Evolutionary conservation across 2,888 invertebrate species (phyloP).

Genomic region (Xestobium rufovillosum): DNA sequence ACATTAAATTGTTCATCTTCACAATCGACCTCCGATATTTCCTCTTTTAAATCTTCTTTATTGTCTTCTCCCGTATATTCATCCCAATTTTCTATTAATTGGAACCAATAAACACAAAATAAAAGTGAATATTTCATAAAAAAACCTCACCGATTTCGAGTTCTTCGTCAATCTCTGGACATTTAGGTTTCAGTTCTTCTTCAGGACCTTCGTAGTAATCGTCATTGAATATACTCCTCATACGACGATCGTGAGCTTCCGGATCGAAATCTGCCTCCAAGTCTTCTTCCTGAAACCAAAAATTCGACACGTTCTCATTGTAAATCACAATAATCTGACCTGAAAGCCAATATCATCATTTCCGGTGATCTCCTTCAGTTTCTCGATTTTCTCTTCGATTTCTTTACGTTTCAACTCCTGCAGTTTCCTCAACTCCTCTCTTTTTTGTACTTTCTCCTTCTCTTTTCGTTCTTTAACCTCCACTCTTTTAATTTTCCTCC

Average conservation of each 20-base stretch:
- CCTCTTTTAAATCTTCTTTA: slow-evolving; percentile 16
- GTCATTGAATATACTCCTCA: slow-evolving; percentile 80
- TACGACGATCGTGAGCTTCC: slow-evolving; percentile 74
- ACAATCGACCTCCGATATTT: slow-evolving; percentile 49
- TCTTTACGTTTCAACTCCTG: slow-evolving; percentile 84
- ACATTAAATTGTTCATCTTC: slow-evolving; percentile 73
- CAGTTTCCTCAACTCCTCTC: slow-evolving; percentile 80
- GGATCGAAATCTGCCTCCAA: slow-evolving; percentile 90
- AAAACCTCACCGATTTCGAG: slow-evolving; percentile 42
- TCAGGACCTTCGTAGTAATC: slow-evolving; percentile 73
- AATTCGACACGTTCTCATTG: slow-evolving; percentile 5
- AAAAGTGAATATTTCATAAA: background rate
- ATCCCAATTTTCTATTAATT: slow-evolving; percentile 58
- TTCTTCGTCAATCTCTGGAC: slow-evolving; percentile 73
- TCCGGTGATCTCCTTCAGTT: slow-evolving; percentile 82
- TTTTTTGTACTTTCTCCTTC: slow-evolving; percentile 69
- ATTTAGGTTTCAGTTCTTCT: slow-evolving; percentile 71
- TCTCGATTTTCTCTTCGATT: slow-evolving; percentile 80
- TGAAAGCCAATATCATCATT: slow-evolving; percentile 62
- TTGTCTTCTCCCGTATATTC: slow-evolving; percentile 47
- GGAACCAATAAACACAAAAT: slow-evolving; percentile 5
- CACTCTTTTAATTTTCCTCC: slow-evolving; percentile 68
- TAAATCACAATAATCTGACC: slow-evolving; percentile 35
- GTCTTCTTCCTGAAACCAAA: slow-evolving; percentile 58
- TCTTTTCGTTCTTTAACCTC: slow-evolving; percentile 68